phyloP scores from a whole-genome alignment of 2,888 invertebrate genomes.

The Prosopocoilus inquinatus region DNA sequence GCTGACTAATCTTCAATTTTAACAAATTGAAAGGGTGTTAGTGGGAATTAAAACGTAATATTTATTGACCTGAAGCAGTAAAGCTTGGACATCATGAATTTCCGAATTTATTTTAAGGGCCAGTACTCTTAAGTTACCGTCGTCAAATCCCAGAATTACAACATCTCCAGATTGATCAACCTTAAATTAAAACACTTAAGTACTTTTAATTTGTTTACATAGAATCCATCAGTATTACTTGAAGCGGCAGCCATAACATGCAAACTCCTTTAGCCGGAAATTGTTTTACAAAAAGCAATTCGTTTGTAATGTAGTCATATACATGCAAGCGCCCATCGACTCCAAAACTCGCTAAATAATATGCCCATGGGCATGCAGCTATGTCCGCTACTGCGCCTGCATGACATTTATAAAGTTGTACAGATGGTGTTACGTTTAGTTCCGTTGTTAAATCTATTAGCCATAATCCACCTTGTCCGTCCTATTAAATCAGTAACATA shows the following conservation, averaged over 20 bases:
- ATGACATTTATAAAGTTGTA: conserved; percentile 65
- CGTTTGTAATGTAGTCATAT: conserved; percentile 64
- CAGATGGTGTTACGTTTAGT: conserved; percentile 46
- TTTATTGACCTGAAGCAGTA: conserved; percentile 1
- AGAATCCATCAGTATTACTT: conserved; percentile 49
- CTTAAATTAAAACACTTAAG: conserved; percentile 42
- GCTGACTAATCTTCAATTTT: too few species aligned
- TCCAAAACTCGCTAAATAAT: conserved; percentile 71
- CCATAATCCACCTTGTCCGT: conserved; percentile 84
- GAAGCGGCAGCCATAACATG: conserved; percentile 69
- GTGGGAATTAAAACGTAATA: too few species aligned
- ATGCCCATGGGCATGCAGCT: conserved; percentile 66
- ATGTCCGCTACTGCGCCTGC: conserved; percentile 72
- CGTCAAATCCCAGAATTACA: conserved; percentile 67
- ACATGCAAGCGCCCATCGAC: conserved; percentile 70
- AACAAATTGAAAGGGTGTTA: too few species aligned
- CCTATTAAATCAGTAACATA: conserved; percentile 56
- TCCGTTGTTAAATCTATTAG: conserved; percentile 63
- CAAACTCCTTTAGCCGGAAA: conserved; percentile 60
- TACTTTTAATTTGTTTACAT: conserved; percentile 3
- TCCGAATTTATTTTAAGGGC: conserved; percentile 27
- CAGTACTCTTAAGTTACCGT: conserved; percentile 67
- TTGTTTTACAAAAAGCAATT: conserved; percentile 60
- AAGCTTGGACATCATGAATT: conserved; percentile 3
- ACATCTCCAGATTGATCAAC: conserved; percentile 64